These are phyloP conservation scores for Petromus typicus DNA, from an alignment of 2,113 vertebrate genomes.

Conservation along the genomic window DNA sequence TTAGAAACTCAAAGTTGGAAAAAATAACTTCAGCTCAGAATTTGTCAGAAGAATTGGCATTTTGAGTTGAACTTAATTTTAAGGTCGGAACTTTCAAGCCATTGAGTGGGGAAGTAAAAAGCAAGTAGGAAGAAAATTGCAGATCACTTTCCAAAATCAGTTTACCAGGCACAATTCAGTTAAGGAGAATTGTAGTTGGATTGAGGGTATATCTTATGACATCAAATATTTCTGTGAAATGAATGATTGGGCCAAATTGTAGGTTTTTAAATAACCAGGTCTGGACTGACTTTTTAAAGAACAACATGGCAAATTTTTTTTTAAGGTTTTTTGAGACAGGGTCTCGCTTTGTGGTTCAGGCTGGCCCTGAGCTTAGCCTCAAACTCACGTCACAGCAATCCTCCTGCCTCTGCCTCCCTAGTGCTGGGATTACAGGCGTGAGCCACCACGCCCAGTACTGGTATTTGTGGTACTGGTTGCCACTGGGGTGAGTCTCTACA, in stretches of 20 bases:
- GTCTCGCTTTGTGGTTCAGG: too few relatives aligned
- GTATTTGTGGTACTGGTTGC: too few relatives aligned
- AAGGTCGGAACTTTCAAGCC: background rate
- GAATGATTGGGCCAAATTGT: background rate
- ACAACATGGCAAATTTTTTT: background rate
- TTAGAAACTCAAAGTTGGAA: slow-evolving; percentile 1
- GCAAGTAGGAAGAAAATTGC: background rate
- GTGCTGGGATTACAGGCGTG: too few relatives aligned
- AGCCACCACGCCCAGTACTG: too few relatives aligned
- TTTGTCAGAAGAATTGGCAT: background rate
- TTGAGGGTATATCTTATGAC: background rate
- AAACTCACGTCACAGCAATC: too few relatives aligned
- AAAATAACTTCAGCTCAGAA: background rate
- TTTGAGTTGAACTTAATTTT: background rate
- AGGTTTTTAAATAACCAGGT: background rate
- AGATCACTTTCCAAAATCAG: background rate
- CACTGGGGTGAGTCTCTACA: too few relatives aligned
- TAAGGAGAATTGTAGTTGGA: background rate
- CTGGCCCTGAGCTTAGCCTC: too few relatives aligned
- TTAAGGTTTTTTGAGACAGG: too few relatives aligned
- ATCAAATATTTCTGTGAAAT: slow-evolving; percentile 5
- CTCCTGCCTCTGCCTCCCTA: too few relatives aligned
- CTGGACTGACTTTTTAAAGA: background rate
- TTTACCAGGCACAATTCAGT: background rate
- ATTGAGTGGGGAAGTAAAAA: background rate